Conservation (phyloP, 2,888 invertebrate genomes). For the Sphaerophoria rueppellii region DNA sequence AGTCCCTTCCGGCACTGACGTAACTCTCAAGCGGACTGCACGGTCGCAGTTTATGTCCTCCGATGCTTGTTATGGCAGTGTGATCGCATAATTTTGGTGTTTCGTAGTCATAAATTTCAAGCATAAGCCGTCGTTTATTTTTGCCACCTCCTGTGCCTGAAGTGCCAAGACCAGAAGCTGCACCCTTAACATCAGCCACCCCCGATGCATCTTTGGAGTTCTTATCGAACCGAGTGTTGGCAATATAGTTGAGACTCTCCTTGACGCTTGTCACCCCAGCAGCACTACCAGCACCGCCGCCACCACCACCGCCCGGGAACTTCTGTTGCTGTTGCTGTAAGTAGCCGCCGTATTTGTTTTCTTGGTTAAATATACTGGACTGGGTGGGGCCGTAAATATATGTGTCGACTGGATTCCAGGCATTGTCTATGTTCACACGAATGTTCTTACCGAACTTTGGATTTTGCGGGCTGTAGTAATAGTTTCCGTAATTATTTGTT, state of each 20-base stretch:
- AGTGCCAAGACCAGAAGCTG: slow-evolving; percentile 60
- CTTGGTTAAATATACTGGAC: slow-evolving; percentile 82
- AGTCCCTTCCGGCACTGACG: slow-evolving; percentile 84
- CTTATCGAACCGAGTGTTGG: slow-evolving; percentile 76
- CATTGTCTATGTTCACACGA: slow-evolving; percentile 82
- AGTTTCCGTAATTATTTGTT: slow-evolving; percentile 80
- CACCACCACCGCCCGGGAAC: slow-evolving; percentile 74
- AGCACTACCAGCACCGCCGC: slow-evolving; percentile 69
- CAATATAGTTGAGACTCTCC: slow-evolving; percentile 81
- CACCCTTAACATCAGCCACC: slow-evolving; percentile 47
- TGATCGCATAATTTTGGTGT: slow-evolving; percentile 92
- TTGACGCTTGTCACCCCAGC: slow-evolving; percentile 78
- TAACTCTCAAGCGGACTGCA: slow-evolving; percentile 92
- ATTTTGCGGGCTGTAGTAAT: slow-evolving; percentile 82
- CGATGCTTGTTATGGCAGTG: slow-evolving; percentile 84
- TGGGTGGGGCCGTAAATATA: slow-evolving; percentile 82
- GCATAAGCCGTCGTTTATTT: slow-evolving; percentile 83
- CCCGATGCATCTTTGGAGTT: slow-evolving; percentile 73
- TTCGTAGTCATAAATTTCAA: slow-evolving; percentile 89
- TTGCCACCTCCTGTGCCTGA: slow-evolving; percentile 74
- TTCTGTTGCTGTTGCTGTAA: slow-evolving; percentile 77
- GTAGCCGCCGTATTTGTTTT: slow-evolving; percentile 82
- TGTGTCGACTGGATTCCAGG: slow-evolving; percentile 82
- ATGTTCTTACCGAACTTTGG: slow-evolving; percentile 81
- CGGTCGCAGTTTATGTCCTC: slow-evolving; percentile 85